Evolutionary conservation across 2,797 vertebrate genomes (phyloP).

Genomic region (Hoplostethus atlanticus): DNA sequence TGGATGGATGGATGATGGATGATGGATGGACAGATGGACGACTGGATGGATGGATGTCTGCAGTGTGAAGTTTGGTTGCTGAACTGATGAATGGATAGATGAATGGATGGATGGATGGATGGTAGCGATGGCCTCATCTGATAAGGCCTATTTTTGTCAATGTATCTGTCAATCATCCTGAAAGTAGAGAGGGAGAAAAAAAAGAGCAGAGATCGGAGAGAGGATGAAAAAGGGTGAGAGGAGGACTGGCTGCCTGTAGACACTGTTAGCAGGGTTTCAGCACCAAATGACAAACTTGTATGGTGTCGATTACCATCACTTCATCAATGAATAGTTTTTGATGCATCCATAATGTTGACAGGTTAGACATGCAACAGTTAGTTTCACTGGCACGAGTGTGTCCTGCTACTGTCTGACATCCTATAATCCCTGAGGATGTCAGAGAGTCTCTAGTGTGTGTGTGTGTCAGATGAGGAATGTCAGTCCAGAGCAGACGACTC

Average conservation of each 20-base stretch:
- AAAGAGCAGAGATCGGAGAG: neutral
- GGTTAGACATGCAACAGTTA: neutral
- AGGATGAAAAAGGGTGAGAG: neutral
- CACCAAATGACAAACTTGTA: constrained; percentile 1
- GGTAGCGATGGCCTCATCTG: constrained; percentile 29
- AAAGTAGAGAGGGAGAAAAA: constrained; percentile 6
- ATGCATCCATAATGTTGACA: neutral
- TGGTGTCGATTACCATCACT: neutral
- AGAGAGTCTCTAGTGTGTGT: neutral
- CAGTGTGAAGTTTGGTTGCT: neutral
- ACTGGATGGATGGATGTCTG: neutral
- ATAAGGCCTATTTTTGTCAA: constrained; percentile 38
- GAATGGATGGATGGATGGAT: constrained; percentile 36
- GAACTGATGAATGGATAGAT: constrained; percentile 30
- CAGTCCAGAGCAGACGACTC: neutral
- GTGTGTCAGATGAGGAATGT: constrained; percentile 4
- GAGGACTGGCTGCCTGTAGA: neutral
- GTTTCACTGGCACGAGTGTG: neutral
- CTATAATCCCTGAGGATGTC: neutral
- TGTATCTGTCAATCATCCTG: constrained; percentile 24
- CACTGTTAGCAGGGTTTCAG: neutral
- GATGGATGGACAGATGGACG: neutral
- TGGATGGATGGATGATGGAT: neutral
- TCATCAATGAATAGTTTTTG: neutral
- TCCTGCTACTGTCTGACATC: no score